phyloP scores from a whole-genome alignment of 2,888 invertebrate species.

The Lucinisca nassula region DNA sequence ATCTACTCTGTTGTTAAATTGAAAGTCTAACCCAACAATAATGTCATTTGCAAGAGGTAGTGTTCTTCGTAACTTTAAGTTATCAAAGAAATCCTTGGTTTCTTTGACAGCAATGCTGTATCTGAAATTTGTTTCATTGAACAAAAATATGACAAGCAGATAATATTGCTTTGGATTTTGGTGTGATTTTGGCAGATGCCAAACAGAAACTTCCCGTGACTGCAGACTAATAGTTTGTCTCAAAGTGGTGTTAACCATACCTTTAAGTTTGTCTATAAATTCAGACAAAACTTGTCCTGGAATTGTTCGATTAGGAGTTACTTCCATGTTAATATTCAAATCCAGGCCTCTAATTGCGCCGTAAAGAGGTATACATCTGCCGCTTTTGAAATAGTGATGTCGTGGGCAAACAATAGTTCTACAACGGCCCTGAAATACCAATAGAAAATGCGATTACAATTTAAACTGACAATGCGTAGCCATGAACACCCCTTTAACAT shows the following conservation, averaged over 20 bases:
- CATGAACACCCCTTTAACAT: too few species aligned
- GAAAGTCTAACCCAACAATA: neutral
- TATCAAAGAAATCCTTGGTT: neutral
- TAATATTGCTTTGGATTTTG: neutral
- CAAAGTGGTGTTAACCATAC: neutral
- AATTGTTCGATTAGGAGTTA: neutral
- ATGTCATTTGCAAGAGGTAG: neutral
- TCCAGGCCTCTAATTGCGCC: neutral
- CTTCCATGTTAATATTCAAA: neutral
- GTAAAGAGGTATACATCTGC: neutral
- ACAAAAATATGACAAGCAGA: neutral
- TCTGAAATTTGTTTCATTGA: neutral
- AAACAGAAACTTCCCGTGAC: neutral
- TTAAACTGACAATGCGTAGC: too few species aligned
- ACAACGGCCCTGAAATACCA: neutral
- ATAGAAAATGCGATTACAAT: too few species aligned
- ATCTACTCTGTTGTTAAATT: neutral
- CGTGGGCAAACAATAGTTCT: neutral
- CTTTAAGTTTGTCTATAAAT: neutral
- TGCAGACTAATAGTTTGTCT: neutral
- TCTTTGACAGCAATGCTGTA: neutral
- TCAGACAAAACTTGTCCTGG: neutral
- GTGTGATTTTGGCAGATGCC: neutral
- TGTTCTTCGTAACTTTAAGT: neutral
- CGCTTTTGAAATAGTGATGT: neutral